Percentiles rank a stretch among this genome's conserved stretches.
Conservation (phyloP, 2,113 vertebrate species). For the Carassius auratus region DNA sequence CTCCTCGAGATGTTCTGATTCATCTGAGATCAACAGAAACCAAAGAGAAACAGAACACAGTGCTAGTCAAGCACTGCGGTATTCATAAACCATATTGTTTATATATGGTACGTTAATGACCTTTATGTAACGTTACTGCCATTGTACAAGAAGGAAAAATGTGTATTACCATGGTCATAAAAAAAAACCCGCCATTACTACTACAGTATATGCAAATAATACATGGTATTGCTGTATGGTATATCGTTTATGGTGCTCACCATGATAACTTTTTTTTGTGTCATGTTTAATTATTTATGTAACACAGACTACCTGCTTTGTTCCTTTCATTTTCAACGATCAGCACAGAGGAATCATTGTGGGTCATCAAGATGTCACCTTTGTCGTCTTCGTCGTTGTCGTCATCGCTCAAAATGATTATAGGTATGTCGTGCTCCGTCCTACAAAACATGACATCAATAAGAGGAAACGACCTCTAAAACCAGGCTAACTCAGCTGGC, state of each 20-base stretch:
- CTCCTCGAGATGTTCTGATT: background rate
- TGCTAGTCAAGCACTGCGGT: background rate
- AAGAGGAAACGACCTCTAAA: background rate
- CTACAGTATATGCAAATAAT: background rate
- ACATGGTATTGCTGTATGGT: background rate
- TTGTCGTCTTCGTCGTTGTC: constrained; percentile 56
- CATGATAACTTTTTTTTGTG: background rate
- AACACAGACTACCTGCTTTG: background rate
- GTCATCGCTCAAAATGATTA: constrained; percentile 75
- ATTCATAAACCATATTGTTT: background rate
- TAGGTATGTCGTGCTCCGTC: constrained; percentile 28
- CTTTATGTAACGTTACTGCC: background rate
- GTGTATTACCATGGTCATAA: background rate
- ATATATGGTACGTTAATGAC: background rate
- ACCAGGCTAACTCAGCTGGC: background rate
- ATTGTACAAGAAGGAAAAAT: background rate
- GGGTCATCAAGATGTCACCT: background rate
- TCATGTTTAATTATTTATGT: background rate
- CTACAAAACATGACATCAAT: background rate
- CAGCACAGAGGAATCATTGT: constrained; percentile 60
- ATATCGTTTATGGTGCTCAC: too few species aligned
- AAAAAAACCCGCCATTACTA: background rate
- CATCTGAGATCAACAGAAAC: constrained; percentile 47
- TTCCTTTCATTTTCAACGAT: constrained; percentile 61
- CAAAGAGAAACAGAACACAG: constrained; percentile 30